Conservation (phyloP, 2,888 invertebrate species). For the Apoderus coryli region DNA sequence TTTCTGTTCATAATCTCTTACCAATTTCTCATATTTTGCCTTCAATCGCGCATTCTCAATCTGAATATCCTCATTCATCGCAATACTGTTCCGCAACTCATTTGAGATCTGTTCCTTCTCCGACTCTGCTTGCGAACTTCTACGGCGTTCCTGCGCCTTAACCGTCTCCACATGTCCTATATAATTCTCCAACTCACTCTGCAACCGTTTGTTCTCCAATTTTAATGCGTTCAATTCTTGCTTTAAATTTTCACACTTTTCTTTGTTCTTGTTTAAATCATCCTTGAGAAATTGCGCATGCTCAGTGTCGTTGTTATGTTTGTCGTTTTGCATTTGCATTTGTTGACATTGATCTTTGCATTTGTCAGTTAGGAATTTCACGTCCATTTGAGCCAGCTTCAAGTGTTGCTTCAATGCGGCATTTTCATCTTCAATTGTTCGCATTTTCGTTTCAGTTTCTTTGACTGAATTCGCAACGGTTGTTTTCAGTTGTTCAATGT, state of each 20-base stretch:
- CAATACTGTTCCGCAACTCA: no score
- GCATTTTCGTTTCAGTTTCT: no score
- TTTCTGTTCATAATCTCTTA: no score
- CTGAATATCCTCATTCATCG: no score
- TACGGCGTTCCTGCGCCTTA: background rate
- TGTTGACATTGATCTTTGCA: background rate
- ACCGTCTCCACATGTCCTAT: background rate
- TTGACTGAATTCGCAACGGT: slow-evolving; percentile 1
- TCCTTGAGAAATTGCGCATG: no score
- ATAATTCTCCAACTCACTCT: slow-evolving; percentile 2
- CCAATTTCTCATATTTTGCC: no score
- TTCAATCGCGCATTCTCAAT: no score
- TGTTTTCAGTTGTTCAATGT: slow-evolving; percentile 4
- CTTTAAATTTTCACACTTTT: slow-evolving; percentile 3
- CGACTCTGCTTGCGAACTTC: background rate
- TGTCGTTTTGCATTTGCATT: background rate
- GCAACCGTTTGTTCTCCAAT: background rate
- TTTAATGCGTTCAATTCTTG: background rate
- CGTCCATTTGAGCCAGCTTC: no score
- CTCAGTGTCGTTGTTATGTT: background rate
- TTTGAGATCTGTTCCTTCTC: background rate
- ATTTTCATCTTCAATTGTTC: no score
- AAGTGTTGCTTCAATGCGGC: no score
- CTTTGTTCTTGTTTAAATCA: background rate
- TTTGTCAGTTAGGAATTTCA: no score